A percentile compares a stretch with the other conserved stretches of the same genome.
Evolutionary conservation across 2,797 vertebrate species (phyloP).

Genomic region (Hemibagrus guttatus): DNA sequence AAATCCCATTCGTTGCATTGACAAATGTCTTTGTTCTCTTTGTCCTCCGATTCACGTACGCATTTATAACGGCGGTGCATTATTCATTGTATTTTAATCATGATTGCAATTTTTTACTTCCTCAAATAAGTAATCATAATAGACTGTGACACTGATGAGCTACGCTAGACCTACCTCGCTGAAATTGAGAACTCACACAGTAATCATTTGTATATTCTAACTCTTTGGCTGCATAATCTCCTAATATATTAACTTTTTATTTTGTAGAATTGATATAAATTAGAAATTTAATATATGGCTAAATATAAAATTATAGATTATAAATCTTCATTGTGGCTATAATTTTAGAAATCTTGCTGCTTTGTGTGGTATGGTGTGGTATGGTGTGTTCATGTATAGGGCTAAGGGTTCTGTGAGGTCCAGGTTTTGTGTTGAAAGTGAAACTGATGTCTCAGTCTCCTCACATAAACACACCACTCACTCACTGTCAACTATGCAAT

Average conservation of each 20-base stretch:
- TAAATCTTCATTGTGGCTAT: neutral
- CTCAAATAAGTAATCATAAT: neutral
- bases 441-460: slow-evolving; percentile 49
- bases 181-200: neutral
- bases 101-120: neutral
- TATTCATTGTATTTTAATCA: neutral
- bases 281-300: neutral
- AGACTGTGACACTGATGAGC: neutral
- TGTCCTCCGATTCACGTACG: neutral
- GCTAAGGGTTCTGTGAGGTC: slow-evolving; percentile 37
- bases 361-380: slow-evolving; percentile 20
- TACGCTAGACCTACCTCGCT: neutral
- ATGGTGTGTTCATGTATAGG: neutral
- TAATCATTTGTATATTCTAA: neutral
- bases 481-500: slow-evolving; percentile 24
- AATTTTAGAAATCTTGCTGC: neutral
- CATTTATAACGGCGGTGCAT: neutral
- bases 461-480: slow-evolving; percentile 33
- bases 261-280: too few relatives aligned
- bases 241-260: too few relatives aligned
- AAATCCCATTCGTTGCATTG: neutral
- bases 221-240: neutral
- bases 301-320: neutral
- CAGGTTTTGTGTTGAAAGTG: slow-evolving; percentile 51
- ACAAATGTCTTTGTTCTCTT: neutral